These are phyloP conservation scores for Antechinus stuartii DNA, from an alignment of 2,113 vertebrate species.

Conservation along the genomic window DNA sequence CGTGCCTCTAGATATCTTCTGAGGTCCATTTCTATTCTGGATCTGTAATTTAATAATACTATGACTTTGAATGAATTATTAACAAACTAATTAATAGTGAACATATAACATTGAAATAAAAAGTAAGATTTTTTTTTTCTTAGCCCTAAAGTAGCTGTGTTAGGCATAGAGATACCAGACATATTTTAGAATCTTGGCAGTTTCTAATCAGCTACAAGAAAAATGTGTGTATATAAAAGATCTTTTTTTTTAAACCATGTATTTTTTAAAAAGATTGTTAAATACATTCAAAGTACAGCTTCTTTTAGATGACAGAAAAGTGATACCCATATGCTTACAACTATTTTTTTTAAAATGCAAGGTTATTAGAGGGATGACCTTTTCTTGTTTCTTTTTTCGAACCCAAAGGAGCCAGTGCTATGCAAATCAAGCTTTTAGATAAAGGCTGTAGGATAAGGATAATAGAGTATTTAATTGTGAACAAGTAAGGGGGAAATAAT, in stretches of 20 bases:
- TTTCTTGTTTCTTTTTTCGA: conserved; percentile 30
- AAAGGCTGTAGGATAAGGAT: conserved; percentile 43
- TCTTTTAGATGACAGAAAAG: conserved; percentile 53
- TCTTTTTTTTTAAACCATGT: background rate
- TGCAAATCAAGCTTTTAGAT: conserved; percentile 48
- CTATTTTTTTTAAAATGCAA: conserved; percentile 49
- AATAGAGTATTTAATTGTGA: conserved; percentile 15
- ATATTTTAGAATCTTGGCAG: background rate
- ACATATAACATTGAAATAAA: background rate
- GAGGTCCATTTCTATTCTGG: background rate
- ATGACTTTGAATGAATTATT: too few species aligned
- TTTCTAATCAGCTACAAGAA: background rate
- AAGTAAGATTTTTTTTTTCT: background rate
- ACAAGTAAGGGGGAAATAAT: conserved; percentile 39
- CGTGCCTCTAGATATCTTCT: background rate
- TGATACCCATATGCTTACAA: background rate
- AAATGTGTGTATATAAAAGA: background rate
- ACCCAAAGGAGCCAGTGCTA: conserved; percentile 14
- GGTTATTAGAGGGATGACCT: conserved; percentile 58
- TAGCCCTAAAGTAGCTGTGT: background rate
- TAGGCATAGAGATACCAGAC: background rate
- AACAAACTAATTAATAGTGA: background rate
- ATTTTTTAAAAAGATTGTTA: conserved; percentile 14
- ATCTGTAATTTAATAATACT: background rate
- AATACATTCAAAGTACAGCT: conserved; percentile 54